Percentiles rank a stretch among this genome's conserved stretches.
Conservation (phyloP, 2,888 invertebrate genomes). For the Panopea generosa region DNA sequence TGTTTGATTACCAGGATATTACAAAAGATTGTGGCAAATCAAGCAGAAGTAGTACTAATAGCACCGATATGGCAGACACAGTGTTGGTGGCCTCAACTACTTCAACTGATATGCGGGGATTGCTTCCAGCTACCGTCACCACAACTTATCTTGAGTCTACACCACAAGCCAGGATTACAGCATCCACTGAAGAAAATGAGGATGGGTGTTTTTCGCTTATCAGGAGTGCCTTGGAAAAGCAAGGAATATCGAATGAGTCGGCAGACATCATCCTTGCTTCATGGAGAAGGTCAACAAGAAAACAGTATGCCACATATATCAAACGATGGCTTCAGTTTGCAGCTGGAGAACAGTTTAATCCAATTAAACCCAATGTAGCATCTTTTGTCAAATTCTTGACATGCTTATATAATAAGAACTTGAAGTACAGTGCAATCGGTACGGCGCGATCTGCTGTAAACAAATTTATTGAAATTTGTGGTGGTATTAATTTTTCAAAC, state of each 20-base stretch:
- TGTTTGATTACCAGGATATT: conserved; percentile 13
- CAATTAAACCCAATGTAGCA: no score
- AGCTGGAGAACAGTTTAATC: background rate
- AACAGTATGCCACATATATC: no score
- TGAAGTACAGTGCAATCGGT: no score
- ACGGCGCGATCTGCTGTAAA: background rate
- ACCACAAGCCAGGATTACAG: conserved; percentile 18
- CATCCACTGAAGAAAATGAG: conserved; percentile 37
- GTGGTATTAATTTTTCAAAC: no score
- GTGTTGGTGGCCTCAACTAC: conserved; percentile 30
- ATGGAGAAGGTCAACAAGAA: no score
- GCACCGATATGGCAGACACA: conserved; percentile 40
- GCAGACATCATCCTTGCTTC: background rate
- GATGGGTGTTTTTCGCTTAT: conserved; percentile 38
- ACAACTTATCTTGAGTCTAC: conserved; percentile 10
- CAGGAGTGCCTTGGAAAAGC: conserved; percentile 26
- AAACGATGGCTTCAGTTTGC: no score
- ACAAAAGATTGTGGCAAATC: conserved; percentile 13
- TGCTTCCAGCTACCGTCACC: conserved; percentile 20
- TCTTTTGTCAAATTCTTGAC: no score
- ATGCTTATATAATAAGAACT: no score
- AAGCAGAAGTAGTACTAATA: conserved; percentile 1
- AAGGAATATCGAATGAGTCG: conserved; percentile 29
- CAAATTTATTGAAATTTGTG: background rate
- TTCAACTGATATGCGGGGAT: conserved; percentile 9